Conservation (phyloP, 2,113 vertebrate species). For the Tetrax tetrax region DNA sequence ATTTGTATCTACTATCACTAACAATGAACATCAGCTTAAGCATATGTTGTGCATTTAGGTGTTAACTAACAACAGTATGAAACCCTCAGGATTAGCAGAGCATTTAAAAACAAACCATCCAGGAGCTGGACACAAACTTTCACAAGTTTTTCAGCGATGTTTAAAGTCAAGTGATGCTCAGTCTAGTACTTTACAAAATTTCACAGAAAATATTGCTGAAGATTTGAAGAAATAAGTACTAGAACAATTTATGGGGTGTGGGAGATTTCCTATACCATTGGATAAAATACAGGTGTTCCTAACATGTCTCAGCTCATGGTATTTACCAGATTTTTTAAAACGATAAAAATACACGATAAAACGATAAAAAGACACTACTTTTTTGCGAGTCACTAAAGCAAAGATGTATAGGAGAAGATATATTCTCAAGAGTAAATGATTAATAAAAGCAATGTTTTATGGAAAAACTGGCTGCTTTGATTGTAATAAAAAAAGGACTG, state of each 20-base stretch:
- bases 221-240: background rate
- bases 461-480: background rate
- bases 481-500: background rate
- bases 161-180: background rate
- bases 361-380: rapidly evolving
- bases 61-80: background rate
- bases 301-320: background rate
- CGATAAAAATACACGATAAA: background rate
- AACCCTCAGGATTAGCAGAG: background rate
- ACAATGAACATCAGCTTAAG: background rate
- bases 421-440: rapidly evolving
- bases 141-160: background rate
- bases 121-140: background rate
- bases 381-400: background rate
- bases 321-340: background rate
- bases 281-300: background rate
- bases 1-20: background rate
- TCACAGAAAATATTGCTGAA: background rate
- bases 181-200: background rate
- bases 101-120: background rate
- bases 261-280: background rate
- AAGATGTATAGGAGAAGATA: background rate
- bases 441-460: background rate
- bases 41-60: background rate
- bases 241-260: background rate